Base-by-base conservation (phyloP, 2,797 vertebrate species). In the Fratercula arctica region DNA sequence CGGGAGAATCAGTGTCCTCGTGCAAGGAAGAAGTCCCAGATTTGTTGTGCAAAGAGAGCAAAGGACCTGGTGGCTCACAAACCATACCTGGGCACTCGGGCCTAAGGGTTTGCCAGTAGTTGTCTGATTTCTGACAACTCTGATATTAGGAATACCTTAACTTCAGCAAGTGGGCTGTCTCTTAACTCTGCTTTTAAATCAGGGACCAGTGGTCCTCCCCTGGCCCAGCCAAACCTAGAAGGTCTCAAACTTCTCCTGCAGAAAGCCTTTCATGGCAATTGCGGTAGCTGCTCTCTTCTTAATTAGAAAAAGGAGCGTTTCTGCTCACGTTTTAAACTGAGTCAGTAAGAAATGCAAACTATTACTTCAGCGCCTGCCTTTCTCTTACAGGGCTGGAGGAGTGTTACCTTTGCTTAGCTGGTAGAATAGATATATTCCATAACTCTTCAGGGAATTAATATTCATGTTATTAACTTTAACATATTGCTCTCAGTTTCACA, bases 391-490 rank as follows among this genome's bases (percentile, higher is more conserved):
- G 67, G n/a, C 80, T 87, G 66, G 50, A 64, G 74, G 17, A 95
- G n/a, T 37, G 20, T 39, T 96, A 76, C 94, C 94, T 93, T 86
- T 77, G 63, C 87, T 81, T 80, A 87, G 76, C 46, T 80, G 77
- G 43, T 66, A 56, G 54, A 70, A 88, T 11, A 81, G 77, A 88
- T 45, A 13, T 2, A 76, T 90, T 84, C 95, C n/a, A 5, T 53
- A 91, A 72, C 13, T 94, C 93, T 92, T 72, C 26, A 25, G 95
- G 96, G 96, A 89, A 91, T 95, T 96, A 67, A 94, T 96, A 93
- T 90, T 92, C 89, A 39, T 72, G 93, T 95, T 96, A 91, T 96
- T 96, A 92, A 90, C 67, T 89, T 95, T 78, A 93, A 95, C 74
- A 48, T 86, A 93, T 73, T 83, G 87, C 91, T 92, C 63, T 79